Evolutionary conservation across 2,888 invertebrate genomes (phyloP).

Genomic region (Drosophila anomalata): DNA sequence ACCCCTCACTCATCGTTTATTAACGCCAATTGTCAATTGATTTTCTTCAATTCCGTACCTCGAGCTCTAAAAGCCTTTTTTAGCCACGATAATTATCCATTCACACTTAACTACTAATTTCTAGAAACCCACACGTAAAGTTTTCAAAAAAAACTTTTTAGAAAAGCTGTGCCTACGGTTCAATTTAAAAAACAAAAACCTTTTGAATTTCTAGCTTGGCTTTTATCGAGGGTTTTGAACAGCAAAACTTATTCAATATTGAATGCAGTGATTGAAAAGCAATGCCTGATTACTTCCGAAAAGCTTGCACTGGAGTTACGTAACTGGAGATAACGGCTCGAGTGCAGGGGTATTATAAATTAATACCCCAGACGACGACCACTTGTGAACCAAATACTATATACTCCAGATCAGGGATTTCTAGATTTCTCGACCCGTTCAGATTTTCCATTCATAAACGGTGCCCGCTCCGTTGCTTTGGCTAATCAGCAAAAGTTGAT

Average conservation of each 20-base stretch:
- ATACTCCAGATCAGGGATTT: slow-evolving; percentile 34
- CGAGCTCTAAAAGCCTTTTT: not conserved
- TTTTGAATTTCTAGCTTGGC: not conserved
- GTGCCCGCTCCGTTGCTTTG: slow-evolving; percentile 21
- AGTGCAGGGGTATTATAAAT: slow-evolving; percentile 32
- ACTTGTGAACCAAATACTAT: slow-evolving; percentile 20
- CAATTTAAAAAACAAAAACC: no score
- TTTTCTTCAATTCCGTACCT: slow-evolving; percentile 16
- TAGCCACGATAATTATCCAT: not conserved
- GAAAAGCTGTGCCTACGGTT: no score
- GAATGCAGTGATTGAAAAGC: slow-evolving; percentile 11
- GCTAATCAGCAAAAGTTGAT: slow-evolving; percentile 61
- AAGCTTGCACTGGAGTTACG: slow-evolving; percentile 50
- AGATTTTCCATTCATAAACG: slow-evolving; percentile 41
- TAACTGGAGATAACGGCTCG: slow-evolving; percentile 49
- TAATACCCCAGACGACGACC: slow-evolving; percentile 9
- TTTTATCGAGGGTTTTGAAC: not conserved
- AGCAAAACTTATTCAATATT: not conserved
- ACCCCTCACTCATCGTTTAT: slow-evolving; percentile 28
- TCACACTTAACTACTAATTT: no score
- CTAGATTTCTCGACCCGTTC: slow-evolving; percentile 27
- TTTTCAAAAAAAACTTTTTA: not conserved
- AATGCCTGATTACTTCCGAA: slow-evolving; percentile 35
- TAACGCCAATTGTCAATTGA: slow-evolving; percentile 21
- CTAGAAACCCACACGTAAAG: no score